Conservation (phyloP, 2,888 invertebrate species). For the Sminthurinus aureus region DNA sequence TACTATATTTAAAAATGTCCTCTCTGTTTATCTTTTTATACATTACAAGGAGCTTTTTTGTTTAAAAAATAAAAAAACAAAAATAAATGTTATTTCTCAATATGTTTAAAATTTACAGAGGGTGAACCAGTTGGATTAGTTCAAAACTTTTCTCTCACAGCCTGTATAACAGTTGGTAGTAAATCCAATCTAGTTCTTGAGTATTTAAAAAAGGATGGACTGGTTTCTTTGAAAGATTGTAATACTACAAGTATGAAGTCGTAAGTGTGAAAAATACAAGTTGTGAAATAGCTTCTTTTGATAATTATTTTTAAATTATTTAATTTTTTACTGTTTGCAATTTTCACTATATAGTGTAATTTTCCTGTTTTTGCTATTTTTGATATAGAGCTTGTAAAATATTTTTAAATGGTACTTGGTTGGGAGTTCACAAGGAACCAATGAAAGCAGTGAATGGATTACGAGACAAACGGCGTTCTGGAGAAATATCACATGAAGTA, state of each 20-base stretch:
- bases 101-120: background rate
- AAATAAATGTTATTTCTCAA: too few relatives aligned
- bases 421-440: conserved; percentile 62
- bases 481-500: conserved; percentile 71
- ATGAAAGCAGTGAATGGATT: background rate
- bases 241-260: background rate
- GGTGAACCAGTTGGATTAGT: conserved; percentile 40
- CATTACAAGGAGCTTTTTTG: too few relatives aligned
- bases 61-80: too few relatives aligned
- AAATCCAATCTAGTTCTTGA: conserved; percentile 4
- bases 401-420: conserved; percentile 71
- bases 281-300: background rate
- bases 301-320: background rate
- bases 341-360: too few relatives aligned
- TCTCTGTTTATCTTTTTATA: too few relatives aligned
- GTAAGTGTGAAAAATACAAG: background rate
- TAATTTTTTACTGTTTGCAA: background rate
- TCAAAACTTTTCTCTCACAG: conserved; percentile 40
- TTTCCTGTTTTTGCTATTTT: too few relatives aligned
- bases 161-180: conserved; percentile 33
- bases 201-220: conserved; percentile 3
- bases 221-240: background rate
- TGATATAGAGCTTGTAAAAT: conserved; percentile 68
- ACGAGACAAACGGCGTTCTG: conserved; percentile 66
- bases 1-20: too few relatives aligned